Base-by-base conservation (phyloP, 2,888 invertebrate species). In the Augochlorella aurata region DNA sequence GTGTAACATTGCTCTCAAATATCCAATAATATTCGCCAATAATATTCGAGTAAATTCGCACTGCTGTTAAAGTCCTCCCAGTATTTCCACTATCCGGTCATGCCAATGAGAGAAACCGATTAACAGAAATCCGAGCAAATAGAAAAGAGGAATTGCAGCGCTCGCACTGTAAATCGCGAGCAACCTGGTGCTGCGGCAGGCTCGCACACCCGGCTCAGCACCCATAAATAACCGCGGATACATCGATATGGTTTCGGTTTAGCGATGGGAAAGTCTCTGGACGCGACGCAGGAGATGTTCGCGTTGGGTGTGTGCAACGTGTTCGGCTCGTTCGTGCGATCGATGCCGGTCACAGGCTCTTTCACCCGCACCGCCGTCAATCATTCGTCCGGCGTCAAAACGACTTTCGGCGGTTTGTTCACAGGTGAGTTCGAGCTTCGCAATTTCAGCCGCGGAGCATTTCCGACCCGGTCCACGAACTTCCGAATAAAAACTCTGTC, bases 341-440 rank as follows among this genome's bases (percentile, higher is more conserved):
- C 97, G 66, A 98, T 98, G 96, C 98, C 98, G 0, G 95, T 97
- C 3, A 96, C 97, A 1, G 98, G 97, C 66, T 97, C 97, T 0
- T 97, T 98, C 93, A 97, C 97, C 0, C 94, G 97, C 82, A 97
- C 98, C 0, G 98, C 98, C 2, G 96, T 98, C 24, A 98, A 98
- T 94, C 96, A 98, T 91, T 96, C 97, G 54, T 97, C 97, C 78
- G 98, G 98, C 0, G 98, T 98, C 0, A 95, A 95, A 85, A 98
- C 98, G 0, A 96, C 97, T 0, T 94, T 97, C 0, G 97, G 97
- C 0, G 97, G 97, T 1, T 93, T 97, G 29, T 95, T 97, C 61
- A 97, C 97, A 80, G 91, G 91, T 89, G 74, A 77, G 74, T 45
- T 14, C 8, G 10, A 0, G 5, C 10, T 10, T 2, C 47, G 47